Base-by-base conservation (phyloP, 2,113 vertebrate genomes). In the Myotis brandtii region DNA sequence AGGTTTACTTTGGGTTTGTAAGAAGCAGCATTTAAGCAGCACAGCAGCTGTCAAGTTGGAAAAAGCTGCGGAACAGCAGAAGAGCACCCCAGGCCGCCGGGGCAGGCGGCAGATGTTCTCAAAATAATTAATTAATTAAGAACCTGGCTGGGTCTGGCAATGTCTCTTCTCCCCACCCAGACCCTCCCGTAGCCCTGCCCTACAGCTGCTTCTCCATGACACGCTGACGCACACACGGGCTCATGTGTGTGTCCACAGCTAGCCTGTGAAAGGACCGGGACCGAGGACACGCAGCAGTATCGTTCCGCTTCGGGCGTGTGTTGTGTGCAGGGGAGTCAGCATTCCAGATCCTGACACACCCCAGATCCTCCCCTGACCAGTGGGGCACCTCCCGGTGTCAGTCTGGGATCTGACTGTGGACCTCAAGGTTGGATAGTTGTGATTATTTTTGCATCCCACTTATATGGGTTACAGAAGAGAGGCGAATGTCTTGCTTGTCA, bases 271-370 rank as follows among this genome's bases (percentile, higher is more conserved):
- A 6, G 62, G 5, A 10, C 25, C 3, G 4, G 32, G 48, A 30
- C 21, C 23, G 11, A 13, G 59, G 21, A 9, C 0, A 2, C 18
- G 54, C 46, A 32, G 9, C 17, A 11, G 52, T 14, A 10, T 3
- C 0, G 2, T 18, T 46, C 5, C 1, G 0, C 4, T 10, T 20
- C 5, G 9, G 75, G 82, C 1, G 0, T 2, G 72, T 3, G 9
- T 13, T 21, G 12, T 20, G 73, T 14, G 8, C 27, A 6, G 25
- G 20, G 37, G 83, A n/a, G 37, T 25, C 64, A 6, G 46, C 14
- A 9, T 4, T 20, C 0, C 7, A 66, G 67, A 37, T 52, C 2
- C 0, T 20, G 20, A 6, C 8, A 1, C 14, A 30, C 13, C 23
- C 23, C 52, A 23, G 27, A 32, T 46, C 79, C 62, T 82, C 25